Conservation (phyloP, 2,113 vertebrate species). For the Pluvianellus socialis region DNA sequence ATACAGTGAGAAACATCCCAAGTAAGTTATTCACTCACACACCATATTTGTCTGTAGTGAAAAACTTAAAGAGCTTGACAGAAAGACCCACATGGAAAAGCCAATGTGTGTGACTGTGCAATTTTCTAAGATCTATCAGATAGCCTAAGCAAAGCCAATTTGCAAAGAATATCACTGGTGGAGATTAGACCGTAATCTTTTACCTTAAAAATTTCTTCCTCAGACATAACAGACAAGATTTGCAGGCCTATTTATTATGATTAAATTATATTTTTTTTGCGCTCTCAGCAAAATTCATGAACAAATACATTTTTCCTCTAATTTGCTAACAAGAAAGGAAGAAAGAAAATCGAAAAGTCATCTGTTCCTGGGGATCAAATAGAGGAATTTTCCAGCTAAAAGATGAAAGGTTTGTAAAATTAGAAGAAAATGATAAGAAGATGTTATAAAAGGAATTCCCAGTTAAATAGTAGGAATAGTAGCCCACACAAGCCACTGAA, state of each 20-base stretch:
- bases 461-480: background rate
- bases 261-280: background rate
- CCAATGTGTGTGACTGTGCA: too few species aligned
- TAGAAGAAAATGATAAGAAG: background rate
- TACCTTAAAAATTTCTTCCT: background rate
- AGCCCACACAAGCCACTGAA: background rate
- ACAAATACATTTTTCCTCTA: background rate
- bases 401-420: background rate
- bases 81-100: background rate
- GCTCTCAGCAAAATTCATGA: background rate
- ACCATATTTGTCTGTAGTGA: background rate
- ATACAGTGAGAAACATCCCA: background rate
- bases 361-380: background rate
- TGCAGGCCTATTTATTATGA: background rate
- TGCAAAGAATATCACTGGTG: background rate
- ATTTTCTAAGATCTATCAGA: background rate
- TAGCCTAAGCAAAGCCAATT: background rate
- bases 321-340: background rate
- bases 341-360: background rate
- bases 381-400: background rate
- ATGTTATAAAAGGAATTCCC: background rate
- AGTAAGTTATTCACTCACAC: background rate
- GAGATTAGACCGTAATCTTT: background rate
- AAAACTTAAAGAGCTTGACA: background rate
- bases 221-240: background rate